These are phyloP conservation scores for Coregonus suidteri DNA, from an alignment of 2,797 vertebrate genomes.

Conservation along the genomic window DNA sequence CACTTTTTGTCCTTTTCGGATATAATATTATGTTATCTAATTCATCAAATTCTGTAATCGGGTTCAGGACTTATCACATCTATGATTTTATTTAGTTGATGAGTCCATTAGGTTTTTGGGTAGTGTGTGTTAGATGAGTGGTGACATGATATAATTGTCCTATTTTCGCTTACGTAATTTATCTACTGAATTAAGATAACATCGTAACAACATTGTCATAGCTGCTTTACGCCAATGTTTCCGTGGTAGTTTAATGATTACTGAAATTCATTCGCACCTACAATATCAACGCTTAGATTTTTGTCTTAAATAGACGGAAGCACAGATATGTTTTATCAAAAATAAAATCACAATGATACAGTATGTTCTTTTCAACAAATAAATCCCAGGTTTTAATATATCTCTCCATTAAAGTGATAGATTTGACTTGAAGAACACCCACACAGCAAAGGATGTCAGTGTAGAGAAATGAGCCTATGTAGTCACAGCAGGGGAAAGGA, in stretches of 20 bases:
- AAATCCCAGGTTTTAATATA: constrained; percentile 73
- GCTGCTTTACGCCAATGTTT: neutral
- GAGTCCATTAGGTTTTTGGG: constrained; percentile 56
- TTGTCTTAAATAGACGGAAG: neutral
- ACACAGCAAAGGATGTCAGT: constrained; percentile 70
- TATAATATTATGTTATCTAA: neutral
- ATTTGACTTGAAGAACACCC: constrained; percentile 76
- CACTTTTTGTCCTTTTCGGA: too few relatives aligned
- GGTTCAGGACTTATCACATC: too few relatives aligned
- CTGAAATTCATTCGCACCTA: neutral
- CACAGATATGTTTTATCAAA: neutral
- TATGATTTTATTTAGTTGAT: constrained; percentile 54
- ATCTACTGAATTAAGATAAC: neutral
- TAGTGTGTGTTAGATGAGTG: constrained; percentile 8
- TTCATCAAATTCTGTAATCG: too few relatives aligned
- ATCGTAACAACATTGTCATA: neutral
- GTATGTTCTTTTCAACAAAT: constrained; percentile 74
- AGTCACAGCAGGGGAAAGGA: constrained; percentile 72
- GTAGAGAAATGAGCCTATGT: constrained; percentile 72
- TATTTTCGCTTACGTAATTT: neutral
- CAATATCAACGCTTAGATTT: neutral
- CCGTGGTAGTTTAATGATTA: neutral
- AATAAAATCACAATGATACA: constrained; percentile 55
- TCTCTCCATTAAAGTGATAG: constrained; percentile 80
- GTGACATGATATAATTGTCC: constrained; percentile 62